Evolutionary conservation across 2,113 vertebrate species (phyloP), one percentile per base, ranked within the genome.

Genomic region (Melanerpes aurifrons): DNA sequence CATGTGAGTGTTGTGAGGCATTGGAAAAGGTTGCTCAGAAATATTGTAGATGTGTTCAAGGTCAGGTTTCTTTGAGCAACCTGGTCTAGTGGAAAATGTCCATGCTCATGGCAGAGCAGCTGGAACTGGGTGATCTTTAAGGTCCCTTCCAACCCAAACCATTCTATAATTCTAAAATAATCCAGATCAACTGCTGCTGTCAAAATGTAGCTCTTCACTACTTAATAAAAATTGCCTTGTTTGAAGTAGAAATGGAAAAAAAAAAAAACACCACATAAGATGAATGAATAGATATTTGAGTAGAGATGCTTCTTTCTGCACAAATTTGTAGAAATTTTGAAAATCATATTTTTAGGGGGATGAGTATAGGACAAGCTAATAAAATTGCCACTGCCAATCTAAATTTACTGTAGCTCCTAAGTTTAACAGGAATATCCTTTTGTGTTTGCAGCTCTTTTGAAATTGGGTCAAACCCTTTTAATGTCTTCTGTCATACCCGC

Each of bases 231-330:
- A 61, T 20, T 37, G 8, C 15, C 18, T 64, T 32, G 18, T 1
- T 35, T 72, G 50, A 32, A 32, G 7, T 20, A 26, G 10, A 47
- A 31, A 15, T 35, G 40, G 20, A 63, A 68, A 58, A 57, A 45
- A 25, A 58, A 62, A 45, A 25, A 35, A 7, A 6, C 35, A 37
- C 9, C 37, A 45, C 9, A 14, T 22, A 40, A 40, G 3, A 3
- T 18, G 31, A 26, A 57, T 1, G 0, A 16, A 24, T 25, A 24
- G 10, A 7, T 16, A 24, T 3, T 1, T 25, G 25, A 67, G 4
- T 31, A 76, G 26, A 71, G 25, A 50, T 61, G 7, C 8, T 25
- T 67, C 6, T 68, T 3, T 53, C 43, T 25, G 12, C 37, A 35
- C 24, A 53, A 85, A 61, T 62, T 8, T 3, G 19, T 19, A 62